Percentiles rank a stretch among this genome's conserved stretches.
These are phyloP conservation scores for Maniola jurtina DNA, from an alignment of 1,140 invertebrate genomes.

Conservation along the genomic window DNA sequence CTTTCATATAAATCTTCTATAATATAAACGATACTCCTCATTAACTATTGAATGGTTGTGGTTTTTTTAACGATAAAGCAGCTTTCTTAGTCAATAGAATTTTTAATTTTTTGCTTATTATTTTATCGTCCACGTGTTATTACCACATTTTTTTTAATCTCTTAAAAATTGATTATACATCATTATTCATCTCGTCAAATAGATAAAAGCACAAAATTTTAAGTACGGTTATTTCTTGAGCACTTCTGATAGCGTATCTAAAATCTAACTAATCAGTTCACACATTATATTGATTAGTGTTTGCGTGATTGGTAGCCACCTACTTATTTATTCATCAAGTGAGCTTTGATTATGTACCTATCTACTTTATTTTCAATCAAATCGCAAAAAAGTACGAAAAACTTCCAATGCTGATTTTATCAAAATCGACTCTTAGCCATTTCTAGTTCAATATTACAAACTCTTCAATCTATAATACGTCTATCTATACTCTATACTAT, in stretches of 20 bases:
- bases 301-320: not conserved
- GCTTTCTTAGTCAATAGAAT: no score
- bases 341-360: not conserved
- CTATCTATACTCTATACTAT: no score
- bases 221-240: not conserved
- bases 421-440: no score
- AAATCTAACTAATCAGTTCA: slow-evolving; percentile 1
- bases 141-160: not conserved
- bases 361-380: not conserved
- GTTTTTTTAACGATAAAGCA: no score
- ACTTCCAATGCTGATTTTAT: no score
- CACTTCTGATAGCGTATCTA: not conserved
- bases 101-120: no score
- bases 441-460: no score
- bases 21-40: no score
- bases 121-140: not conserved
- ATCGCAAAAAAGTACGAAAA: no score
- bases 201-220: not conserved
- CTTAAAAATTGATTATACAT: not conserved
- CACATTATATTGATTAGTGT: not conserved
- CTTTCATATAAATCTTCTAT: no score
- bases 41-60: no score
- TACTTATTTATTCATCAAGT: not conserved
- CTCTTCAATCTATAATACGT: no score
- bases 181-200: slow-evolving; percentile 3